Conservation (phyloP, 2,888 invertebrate genomes). For the Lithophane socia region DNA sequence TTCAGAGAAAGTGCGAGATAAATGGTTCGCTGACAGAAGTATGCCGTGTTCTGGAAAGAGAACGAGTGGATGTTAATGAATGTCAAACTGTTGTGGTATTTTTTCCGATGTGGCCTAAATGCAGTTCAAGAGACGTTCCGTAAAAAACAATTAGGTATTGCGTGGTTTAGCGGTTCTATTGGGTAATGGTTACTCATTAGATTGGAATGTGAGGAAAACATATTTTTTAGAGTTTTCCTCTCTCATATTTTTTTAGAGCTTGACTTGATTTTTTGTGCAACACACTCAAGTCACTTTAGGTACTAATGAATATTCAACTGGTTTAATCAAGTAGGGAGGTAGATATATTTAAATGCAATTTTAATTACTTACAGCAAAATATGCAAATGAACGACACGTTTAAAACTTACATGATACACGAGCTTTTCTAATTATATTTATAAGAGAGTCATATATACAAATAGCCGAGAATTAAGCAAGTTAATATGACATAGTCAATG, state of each 20-base stretch:
- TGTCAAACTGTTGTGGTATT: conserved; percentile 75
- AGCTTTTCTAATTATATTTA: neutral
- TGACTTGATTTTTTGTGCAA: neutral
- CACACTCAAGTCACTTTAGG: neutral
- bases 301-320: neutral
- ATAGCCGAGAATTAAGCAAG: neutral
- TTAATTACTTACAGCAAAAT: neutral
- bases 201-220: conserved; percentile 38
- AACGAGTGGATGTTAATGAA: conserved; percentile 79
- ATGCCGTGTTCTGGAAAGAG: conserved; percentile 77
- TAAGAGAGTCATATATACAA: neutral
- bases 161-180: conserved; percentile 39
- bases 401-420: neutral
- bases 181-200: conserved; percentile 51
- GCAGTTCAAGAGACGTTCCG: conserved; percentile 72
- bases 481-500: neutral
- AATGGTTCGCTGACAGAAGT: conserved; percentile 79
- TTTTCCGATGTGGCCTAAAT: conserved; percentile 81
- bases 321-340: neutral
- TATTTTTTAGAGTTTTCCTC: conserved; percentile 31
- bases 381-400: conserved; percentile 4
- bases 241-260: conserved; percentile 5
- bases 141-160: conserved; percentile 59
- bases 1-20: conserved; percentile 73
- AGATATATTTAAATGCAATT: neutral